Evolutionary conservation across 2,113 vertebrate genomes (phyloP).

Genomic region (Myrmecophaga tridactyla): DNA sequence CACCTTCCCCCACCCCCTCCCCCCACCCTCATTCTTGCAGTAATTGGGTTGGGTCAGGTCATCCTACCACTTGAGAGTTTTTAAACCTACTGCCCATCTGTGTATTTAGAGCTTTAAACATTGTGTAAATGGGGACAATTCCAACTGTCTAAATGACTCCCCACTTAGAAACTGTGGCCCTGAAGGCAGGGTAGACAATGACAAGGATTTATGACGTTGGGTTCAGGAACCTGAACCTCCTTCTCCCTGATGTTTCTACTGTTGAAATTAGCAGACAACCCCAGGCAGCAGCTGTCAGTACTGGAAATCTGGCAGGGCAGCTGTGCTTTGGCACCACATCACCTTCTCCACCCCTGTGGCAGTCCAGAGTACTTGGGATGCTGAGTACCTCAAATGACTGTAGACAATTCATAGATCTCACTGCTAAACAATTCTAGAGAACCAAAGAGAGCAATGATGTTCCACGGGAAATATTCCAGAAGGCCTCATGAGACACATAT

Average conservation of each 20-base stretch:
- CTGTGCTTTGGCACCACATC: neutral
- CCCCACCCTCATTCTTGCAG: neutral
- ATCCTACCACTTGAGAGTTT: neutral
- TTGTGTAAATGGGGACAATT: neutral
- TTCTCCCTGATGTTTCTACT: neutral
- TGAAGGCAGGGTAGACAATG: neutral
- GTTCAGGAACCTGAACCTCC: neutral
- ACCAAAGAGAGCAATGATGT: neutral
- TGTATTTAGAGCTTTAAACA: neutral
- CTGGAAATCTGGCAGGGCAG: neutral
- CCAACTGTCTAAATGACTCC: neutral
- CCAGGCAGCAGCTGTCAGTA: neutral
- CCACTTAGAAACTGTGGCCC: neutral
- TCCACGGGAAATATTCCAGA: neutral
- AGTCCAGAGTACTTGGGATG: neutral
- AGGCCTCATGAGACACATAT: neutral
- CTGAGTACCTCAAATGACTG: neutral
- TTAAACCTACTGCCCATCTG: neutral
- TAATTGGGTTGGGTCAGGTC: neutral
- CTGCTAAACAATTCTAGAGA: neutral
- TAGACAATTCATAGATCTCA: neutral
- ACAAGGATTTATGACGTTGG: neutral
- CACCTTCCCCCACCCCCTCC: rapidly evolving
- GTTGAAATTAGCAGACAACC: neutral
- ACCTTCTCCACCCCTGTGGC: neutral